A percentile compares a stretch with the other conserved stretches of the same genome.
phyloP scores from a whole-genome alignment of 1,140 invertebrate genomes.

The Pseudomyrmex flavicornis region DNA sequence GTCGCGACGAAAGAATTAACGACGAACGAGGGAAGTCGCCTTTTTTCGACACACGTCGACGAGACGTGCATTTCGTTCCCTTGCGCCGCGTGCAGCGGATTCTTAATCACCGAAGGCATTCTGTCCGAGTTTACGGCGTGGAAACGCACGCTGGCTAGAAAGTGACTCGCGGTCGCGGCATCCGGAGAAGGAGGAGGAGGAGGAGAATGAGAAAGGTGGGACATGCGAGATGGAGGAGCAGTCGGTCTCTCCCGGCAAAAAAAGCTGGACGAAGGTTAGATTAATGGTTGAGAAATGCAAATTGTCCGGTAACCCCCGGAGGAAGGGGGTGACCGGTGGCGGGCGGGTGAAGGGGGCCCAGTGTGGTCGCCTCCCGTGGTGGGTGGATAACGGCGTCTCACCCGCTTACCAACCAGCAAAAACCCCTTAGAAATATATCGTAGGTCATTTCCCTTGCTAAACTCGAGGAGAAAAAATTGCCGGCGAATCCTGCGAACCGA shows the following conservation, averaged over 20 bases:
- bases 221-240: conserved; percentile 56
- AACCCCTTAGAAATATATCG: conserved; percentile 84
- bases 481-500: conserved; percentile 71
- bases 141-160: conserved; percentile 35
- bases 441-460: conserved; percentile 84
- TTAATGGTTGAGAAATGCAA: conserved; percentile 84
- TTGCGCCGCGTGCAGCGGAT: not conserved
- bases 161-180: conserved; percentile 45
- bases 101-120: conserved; percentile 54
- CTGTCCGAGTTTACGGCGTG: conserved; percentile 49
- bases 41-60: not conserved
- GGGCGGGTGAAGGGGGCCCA: not conserved
- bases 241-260: conserved; percentile 68
- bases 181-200: conserved; percentile 12
- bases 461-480: conserved; percentile 80
- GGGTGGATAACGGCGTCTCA: conserved; percentile 77
- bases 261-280: conserved; percentile 78
- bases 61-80: conserved; percentile 2
- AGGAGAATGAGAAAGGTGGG: conserved; percentile 51
- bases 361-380: conserved; percentile 55
- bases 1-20: not conserved
- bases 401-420: conserved; percentile 75
- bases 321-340: conserved; percentile 33
- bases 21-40: not conserved
- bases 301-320: conserved; percentile 77